Evolutionary conservation across 2,113 vertebrate species (phyloP).

Genomic region (Zosterops pallidus): DNA sequence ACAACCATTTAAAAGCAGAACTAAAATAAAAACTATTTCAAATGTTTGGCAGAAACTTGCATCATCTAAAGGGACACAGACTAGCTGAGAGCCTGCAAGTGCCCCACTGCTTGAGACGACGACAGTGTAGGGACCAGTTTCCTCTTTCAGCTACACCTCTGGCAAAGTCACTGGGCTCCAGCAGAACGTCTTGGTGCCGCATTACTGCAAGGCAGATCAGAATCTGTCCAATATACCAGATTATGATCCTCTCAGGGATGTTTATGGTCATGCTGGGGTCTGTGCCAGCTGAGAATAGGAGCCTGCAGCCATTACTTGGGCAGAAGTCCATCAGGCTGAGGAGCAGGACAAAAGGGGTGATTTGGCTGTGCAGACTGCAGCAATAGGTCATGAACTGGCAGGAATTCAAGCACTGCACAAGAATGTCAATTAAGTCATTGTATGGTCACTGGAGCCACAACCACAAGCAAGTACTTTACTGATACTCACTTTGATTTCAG

Average conservation of each 20-base stretch:
- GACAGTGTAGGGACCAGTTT: background rate
- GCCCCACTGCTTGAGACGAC: background rate
- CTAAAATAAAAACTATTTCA: background rate
- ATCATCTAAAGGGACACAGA: background rate
- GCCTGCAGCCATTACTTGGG: slow-evolving; percentile 26
- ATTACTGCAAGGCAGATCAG: background rate
- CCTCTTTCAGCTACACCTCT: background rate
- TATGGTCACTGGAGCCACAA: background rate
- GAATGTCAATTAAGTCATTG: slow-evolving; percentile 48
- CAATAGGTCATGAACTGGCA: slow-evolving; percentile 43
- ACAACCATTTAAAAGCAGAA: slow-evolving; percentile 35
- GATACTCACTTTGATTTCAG: background rate
- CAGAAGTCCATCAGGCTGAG: slow-evolving; percentile 19
- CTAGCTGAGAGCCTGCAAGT: background rate
- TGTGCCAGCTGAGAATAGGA: slow-evolving; percentile 13
- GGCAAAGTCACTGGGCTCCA: slow-evolving; percentile 24
- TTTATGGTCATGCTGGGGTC: slow-evolving; percentile 19
- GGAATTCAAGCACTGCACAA: slow-evolving; percentile 2
- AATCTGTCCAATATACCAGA: slow-evolving; percentile 19
- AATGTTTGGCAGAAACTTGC: background rate
- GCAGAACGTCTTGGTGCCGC: background rate
- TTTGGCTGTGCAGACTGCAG: slow-evolving; percentile 27
- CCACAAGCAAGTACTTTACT: background rate
- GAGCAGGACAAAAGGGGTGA: background rate
- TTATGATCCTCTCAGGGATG: slow-evolving; percentile 25